phyloP scores from a whole-genome alignment of 1,140 invertebrate species.

The Nasonia vitripennis region DNA sequence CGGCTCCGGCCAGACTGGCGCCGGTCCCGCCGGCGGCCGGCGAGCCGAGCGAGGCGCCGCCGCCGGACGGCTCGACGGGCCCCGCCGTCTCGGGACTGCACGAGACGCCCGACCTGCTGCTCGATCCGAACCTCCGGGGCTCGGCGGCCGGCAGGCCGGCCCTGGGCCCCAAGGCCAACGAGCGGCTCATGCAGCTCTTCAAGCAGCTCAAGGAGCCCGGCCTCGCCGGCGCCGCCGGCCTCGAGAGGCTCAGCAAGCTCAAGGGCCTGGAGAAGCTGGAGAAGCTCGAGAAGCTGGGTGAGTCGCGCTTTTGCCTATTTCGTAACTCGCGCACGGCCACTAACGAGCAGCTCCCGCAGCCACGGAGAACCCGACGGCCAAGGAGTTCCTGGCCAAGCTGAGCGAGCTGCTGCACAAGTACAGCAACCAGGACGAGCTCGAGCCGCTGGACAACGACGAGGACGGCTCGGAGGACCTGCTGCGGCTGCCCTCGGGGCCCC shows the following conservation, averaged over 20 bases:
- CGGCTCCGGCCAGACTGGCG: constrained; percentile 8
- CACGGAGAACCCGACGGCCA: constrained; percentile 29
- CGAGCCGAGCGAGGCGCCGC: constrained; percentile 10
- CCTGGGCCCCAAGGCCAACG: constrained; percentile 62
- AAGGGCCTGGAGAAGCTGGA: constrained; percentile 56
- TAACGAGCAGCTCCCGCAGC: neutral
- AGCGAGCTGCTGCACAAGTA: constrained; percentile 67
- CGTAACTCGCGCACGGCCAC: no score
- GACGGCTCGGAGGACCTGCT: neutral
- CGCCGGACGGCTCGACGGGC: neutral
- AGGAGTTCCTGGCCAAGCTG: constrained; percentile 63
- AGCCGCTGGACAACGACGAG: neutral
- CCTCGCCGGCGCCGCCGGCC: neutral
- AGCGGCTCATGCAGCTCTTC: constrained; percentile 67
- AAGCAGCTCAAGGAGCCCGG: constrained; percentile 66
- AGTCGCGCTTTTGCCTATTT: neutral
- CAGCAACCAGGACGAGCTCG: constrained; percentile 53
- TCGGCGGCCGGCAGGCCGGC: constrained; percentile 67
- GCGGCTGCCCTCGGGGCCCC: neutral
- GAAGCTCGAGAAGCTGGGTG: constrained; percentile 58
- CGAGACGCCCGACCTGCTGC: constrained; percentile 69
- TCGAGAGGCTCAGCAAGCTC: constrained; percentile 37
- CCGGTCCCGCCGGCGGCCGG: neutral
- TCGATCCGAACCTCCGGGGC: constrained; percentile 69
- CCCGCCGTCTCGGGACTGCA: constrained; percentile 50